Base-by-base conservation (phyloP, 2,113 vertebrate species). In the Callorhinus ursinus region DNA sequence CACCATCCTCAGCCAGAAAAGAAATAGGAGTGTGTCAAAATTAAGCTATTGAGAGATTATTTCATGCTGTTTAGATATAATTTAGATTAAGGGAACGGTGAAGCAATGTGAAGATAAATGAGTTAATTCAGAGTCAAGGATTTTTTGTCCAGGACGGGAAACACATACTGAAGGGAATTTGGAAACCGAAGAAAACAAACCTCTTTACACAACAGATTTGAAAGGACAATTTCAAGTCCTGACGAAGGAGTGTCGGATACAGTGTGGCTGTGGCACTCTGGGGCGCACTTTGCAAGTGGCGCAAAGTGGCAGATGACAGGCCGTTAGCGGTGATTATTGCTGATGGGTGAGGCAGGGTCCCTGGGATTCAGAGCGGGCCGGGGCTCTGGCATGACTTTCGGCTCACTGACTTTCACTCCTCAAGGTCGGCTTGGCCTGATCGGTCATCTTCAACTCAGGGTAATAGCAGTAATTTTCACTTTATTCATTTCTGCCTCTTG, bases 381-480 rank as follows among this genome's bases (percentile, higher is more conserved):
- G 63, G 53, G 81, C 46, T 51, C 46, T 5, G 39, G 28, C 81
- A 36, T 22, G 69, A 51, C 72, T 93, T 26, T 61, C 18, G 0
- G 33, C 92, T 96, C 83, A 85, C 76, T 84, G 57, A 72, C 86
- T 94, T 96, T 79, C 59, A 96, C 0, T 77, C 13, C 53, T 90
- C 53, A n/a, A 74, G 89, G 94, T 95, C 21, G 5, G 72, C 31
- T 51, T 65, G 46, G 94, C 65, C 95, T 89, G 69, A 79, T 69
- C 0, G 16, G 94, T 93, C 72, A 89, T 95, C 94, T 83, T 93
- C 88, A 67, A 59, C n/a, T 95, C 87, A 69, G 33, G n/a, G 65
- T 94, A 97, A 97, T 86, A 95, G 86, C 85, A 82, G 86, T 92
- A 59, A 92, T 97, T 97, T 97, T 88, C 65, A 4, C 53, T 88